Conservation (phyloP, 2,113 vertebrate species). For the Python bivittatus region DNA sequence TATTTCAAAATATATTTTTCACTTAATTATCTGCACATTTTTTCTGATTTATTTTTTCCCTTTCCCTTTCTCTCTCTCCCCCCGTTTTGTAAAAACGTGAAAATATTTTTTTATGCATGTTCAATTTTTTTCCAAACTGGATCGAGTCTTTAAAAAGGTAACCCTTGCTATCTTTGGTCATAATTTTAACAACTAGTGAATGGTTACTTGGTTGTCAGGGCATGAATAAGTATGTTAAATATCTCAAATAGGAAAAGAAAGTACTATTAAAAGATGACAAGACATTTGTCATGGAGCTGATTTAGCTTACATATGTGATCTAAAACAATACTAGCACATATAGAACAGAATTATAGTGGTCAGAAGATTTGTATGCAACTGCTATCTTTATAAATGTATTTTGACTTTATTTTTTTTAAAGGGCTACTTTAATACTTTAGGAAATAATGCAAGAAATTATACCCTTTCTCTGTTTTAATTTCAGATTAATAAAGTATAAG, state of each 20-base stretch:
- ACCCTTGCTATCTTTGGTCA: constrained; percentile 41
- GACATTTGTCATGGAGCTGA: no score
- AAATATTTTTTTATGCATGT: constrained; percentile 61
- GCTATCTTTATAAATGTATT: background rate
- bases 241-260: background rate
- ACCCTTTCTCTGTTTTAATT: background rate
- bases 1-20: constrained; percentile 60
- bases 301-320: background rate
- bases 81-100: constrained; percentile 49
- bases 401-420: constrained; percentile 18
- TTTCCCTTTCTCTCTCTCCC: constrained; percentile 20
- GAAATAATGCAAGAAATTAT: background rate
- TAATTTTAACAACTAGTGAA: constrained; percentile 53
- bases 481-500: background rate
- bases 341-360: background rate
- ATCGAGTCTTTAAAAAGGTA: constrained; percentile 42
- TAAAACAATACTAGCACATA: background rate
- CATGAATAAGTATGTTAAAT: constrained; percentile 26
- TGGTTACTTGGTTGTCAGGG: constrained; percentile 46
- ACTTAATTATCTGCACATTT: constrained; percentile 65
- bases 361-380: constrained; percentile 3
- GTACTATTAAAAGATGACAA: background rate
- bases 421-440: constrained; percentile 3
- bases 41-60: constrained; percentile 54
- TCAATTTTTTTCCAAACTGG: constrained; percentile 45